These are phyloP conservation scores for Bemisia tabaci DNA, from an alignment of 1,140 invertebrate genomes.

Conservation along the genomic window DNA sequence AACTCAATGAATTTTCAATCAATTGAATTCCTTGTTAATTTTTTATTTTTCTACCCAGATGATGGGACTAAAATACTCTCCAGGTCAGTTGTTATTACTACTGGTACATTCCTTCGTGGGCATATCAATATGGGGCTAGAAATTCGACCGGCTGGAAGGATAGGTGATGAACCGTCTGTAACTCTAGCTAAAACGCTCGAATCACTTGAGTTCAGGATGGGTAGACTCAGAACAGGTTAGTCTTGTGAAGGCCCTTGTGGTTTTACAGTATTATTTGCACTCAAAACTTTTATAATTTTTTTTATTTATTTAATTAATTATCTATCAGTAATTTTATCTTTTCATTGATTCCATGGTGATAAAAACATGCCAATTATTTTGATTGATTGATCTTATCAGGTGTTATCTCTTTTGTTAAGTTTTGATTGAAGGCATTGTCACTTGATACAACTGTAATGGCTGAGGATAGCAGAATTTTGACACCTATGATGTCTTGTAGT, in stretches of 20 bases:
- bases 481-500: too few relatives aligned
- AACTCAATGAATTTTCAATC: too few relatives aligned
- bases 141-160: slow-evolving; percentile 62
- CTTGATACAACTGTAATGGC: too few relatives aligned
- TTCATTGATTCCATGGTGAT: too few relatives aligned
- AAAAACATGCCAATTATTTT: too few relatives aligned
- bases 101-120: slow-evolving; percentile 85
- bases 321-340: too few relatives aligned
- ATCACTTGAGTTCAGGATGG: slow-evolving; percentile 56
- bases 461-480: too few relatives aligned
- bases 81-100: slow-evolving; percentile 69
- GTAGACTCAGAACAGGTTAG: slow-evolving; percentile 76
- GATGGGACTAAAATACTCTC: slow-evolving; percentile 45
- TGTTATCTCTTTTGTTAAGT: too few relatives aligned
- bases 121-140: slow-evolving; percentile 78
- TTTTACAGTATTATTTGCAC: not conserved
- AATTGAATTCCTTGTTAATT: too few relatives aligned
- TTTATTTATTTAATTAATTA: not conserved
- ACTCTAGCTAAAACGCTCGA: slow-evolving; percentile 67
- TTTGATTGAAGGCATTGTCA: too few relatives aligned
- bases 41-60: too few relatives aligned
- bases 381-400: too few relatives aligned
- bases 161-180: slow-evolving; percentile 70
- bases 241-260: not conserved
- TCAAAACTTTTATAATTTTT: not conserved